Evolutionary conservation across 2,113 vertebrate species (phyloP).

Genomic region (Otocyon megalotis): DNA sequence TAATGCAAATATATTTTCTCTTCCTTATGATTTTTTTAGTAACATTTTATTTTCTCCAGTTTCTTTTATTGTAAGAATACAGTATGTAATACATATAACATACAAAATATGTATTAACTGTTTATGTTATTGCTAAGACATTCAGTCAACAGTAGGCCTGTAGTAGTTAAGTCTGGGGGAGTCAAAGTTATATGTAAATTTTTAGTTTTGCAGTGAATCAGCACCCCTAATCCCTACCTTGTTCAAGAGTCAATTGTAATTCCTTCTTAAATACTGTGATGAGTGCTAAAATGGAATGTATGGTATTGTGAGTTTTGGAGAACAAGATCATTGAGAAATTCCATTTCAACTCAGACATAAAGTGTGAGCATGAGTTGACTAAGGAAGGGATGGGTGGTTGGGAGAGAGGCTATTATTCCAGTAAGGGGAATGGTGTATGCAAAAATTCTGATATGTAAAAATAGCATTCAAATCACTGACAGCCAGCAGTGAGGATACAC

Average conservation of each 20-base stretch:
- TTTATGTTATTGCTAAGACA: not conserved
- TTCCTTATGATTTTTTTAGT: not conserved
- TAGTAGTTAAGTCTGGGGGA: not conserved
- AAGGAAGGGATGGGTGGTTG: not conserved
- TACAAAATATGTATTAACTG: not conserved
- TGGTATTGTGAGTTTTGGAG: not conserved
- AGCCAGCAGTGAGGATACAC: not conserved
- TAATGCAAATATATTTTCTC: not conserved
- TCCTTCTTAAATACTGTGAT: not conserved
- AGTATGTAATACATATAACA: not conserved
- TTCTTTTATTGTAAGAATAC: not conserved
- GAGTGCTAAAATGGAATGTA: not conserved
- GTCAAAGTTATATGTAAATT: not conserved
- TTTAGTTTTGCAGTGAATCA: not conserved
- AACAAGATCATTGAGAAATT: not conserved
- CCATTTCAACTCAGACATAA: not conserved
- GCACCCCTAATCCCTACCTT: not conserved
- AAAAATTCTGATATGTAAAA: not conserved
- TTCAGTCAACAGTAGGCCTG: not conserved
- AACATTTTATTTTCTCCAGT: not conserved
- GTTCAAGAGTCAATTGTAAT: not conserved
- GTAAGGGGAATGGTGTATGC: not conserved
- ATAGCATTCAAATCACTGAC: not conserved
- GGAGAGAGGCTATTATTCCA: not conserved
- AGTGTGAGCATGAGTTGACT: not conserved